Percentiles rank a stretch among this genome's conserved stretches.
Evolutionary conservation across 2,113 vertebrate species (phyloP).

Genomic region (Arenaria interpres): DNA sequence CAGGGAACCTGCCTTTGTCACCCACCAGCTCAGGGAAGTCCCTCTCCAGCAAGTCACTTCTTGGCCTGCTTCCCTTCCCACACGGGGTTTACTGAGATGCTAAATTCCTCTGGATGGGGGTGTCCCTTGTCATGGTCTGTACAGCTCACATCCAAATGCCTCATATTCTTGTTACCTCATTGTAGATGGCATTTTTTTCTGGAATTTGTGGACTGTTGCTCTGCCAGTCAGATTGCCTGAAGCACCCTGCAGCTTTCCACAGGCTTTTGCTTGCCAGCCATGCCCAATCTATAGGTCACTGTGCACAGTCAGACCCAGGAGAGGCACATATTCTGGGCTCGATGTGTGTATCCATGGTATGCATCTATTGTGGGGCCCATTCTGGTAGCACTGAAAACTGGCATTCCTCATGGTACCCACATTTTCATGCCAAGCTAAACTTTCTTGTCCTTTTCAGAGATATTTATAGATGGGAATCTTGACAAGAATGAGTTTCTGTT

Average conservation of each 20-base stretch:
- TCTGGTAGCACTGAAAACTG: slow-evolving; percentile 59
- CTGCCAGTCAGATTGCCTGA: background rate
- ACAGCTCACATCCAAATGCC: background rate
- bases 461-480: slow-evolving; percentile 80
- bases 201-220: background rate
- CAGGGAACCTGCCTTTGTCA: background rate
- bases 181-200: background rate
- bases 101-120: background rate
- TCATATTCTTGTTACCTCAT: background rate
- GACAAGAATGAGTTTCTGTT: slow-evolving; percentile 71
- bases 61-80: background rate
- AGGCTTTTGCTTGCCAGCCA: background rate
- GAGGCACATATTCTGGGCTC: background rate
- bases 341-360: background rate
- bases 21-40: background rate
- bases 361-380: background rate
- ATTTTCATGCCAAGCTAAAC: slow-evolving; percentile 71
- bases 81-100: background rate
- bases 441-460: slow-evolving; percentile 65
- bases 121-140: background rate
- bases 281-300: background rate
- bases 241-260: background rate
- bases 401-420: slow-evolving; percentile 59
- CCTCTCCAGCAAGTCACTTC: background rate
- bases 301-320: background rate